These are phyloP conservation scores for Netelia inedita DNA, from an alignment of 2,888 invertebrate genomes.

Conservation along the genomic window DNA sequence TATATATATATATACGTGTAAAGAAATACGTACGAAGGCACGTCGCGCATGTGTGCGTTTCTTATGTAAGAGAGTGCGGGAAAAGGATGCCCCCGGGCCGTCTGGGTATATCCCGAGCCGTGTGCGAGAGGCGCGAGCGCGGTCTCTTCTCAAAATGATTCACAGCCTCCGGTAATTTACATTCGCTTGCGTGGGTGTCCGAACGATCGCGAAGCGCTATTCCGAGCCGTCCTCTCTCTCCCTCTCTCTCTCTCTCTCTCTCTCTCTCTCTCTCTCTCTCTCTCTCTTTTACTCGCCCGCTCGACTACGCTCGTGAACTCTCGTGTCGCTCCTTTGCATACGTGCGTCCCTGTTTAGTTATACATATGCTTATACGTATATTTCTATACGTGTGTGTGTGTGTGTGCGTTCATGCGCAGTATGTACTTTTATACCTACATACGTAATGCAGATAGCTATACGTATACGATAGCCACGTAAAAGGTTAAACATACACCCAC, in stretches of 20 bases:
- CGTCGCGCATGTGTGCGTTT: slow-evolving; percentile 40
- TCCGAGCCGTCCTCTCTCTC: slow-evolving; percentile 42
- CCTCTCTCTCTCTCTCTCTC: slow-evolving; percentile 55
- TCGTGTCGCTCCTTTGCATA: slow-evolving; percentile 39
- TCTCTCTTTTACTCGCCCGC: slow-evolving; percentile 68
- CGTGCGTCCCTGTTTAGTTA: slow-evolving; percentile 32
- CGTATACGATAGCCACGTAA: slow-evolving; percentile 72
- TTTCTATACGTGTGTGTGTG: slow-evolving; percentile 16
- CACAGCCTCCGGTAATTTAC: slow-evolving; percentile 85
- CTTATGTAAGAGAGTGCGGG: slow-evolving; percentile 71
- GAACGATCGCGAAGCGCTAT: slow-evolving; percentile 64
- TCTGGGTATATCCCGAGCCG: slow-evolving; percentile 71
- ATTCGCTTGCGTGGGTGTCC: slow-evolving; percentile 83
- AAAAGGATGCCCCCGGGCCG: slow-evolving; percentile 65
- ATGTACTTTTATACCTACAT: slow-evolving; percentile 11
- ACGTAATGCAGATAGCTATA: not conserved
- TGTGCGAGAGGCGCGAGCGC: slow-evolving; percentile 62
- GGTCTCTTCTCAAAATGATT: slow-evolving; percentile 82
- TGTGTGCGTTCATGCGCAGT: not conserved
- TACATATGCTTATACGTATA: slow-evolving; percentile 25
- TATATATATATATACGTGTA: slow-evolving; percentile 11
- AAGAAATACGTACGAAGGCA: slow-evolving; percentile 8
- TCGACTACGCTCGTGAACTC: slow-evolving; percentile 46
- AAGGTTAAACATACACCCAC: slow-evolving; percentile 85
- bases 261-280: slow-evolving; percentile 10